A percentile compares a stretch with the other conserved stretches of the same genome.
Conservation (phyloP, 1,140 invertebrate genomes). For the Acromyrmex heyeri region DNA sequence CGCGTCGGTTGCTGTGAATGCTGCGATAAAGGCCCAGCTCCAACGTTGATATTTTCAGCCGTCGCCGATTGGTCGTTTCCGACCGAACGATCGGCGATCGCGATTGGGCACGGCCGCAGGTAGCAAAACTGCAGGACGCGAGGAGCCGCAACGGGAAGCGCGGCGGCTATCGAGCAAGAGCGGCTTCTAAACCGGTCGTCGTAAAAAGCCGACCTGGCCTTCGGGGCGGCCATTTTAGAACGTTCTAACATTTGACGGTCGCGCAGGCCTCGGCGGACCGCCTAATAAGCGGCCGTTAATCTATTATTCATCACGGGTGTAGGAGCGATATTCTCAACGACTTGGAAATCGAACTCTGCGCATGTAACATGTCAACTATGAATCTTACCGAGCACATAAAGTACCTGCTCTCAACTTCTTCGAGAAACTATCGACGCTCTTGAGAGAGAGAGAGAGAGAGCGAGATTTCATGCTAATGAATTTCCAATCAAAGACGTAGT, state of each 20-base stretch:
- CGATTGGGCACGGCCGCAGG: constrained; percentile 80
- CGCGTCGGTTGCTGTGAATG: constrained; percentile 16
- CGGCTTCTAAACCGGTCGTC: constrained; percentile 83
- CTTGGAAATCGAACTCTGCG: constrained; percentile 73
- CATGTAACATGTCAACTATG: constrained; percentile 38
- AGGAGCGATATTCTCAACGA: constrained; percentile 74
- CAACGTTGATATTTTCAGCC: constrained; percentile 49
- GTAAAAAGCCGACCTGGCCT: constrained; percentile 83
- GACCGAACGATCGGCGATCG: constrained; percentile 65
- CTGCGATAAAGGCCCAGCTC: constrained; percentile 37
- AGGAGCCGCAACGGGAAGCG: constrained; percentile 72
- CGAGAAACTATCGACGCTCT: neutral
- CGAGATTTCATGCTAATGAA: constrained; percentile 5
- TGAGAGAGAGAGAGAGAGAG: neutral
- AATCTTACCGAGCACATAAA: constrained; percentile 53
- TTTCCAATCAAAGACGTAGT: neutral
- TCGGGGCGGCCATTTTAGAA: constrained; percentile 85
- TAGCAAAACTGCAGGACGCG: constrained; percentile 69
- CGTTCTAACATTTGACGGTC: constrained; percentile 85
- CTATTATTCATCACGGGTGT: constrained; percentile 81
- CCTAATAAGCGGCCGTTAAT: constrained; percentile 83
- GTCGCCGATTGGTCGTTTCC: constrained; percentile 65
- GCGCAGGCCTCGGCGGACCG: constrained; percentile 78
- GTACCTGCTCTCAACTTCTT: neutral
- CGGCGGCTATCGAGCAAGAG: constrained; percentile 65